These are phyloP conservation scores for Ephestia elutella DNA, from an alignment of 1,140 invertebrate genomes.

Conservation along the genomic window DNA sequence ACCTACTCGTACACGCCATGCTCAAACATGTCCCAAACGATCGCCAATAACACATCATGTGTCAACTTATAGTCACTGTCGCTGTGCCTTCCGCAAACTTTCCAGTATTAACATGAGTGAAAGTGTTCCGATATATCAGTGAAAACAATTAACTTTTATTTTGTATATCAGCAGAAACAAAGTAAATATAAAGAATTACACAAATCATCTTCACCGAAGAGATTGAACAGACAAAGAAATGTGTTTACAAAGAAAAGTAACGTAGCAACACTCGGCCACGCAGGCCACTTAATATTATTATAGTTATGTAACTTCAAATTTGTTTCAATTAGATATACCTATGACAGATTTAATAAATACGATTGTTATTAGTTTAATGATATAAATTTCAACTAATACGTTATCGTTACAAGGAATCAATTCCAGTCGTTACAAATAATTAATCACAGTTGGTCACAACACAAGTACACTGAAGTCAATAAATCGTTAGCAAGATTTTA, in stretches of 20 bases:
- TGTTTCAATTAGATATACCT: not conserved
- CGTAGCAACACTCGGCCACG: constrained; percentile 45
- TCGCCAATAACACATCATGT: constrained; percentile 42
- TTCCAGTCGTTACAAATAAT: too few relatives aligned
- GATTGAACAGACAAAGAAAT: constrained; percentile 43
- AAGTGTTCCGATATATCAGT: constrained; percentile 6
- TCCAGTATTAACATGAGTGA: constrained; percentile 2
- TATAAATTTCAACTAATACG: not conserved
- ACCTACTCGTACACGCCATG: constrained; percentile 32
- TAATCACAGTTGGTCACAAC: too few relatives aligned
- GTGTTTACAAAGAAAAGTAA: constrained; percentile 64
- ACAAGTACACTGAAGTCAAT: too few relatives aligned
- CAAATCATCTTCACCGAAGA: constrained; percentile 1
- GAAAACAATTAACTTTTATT: not conserved
- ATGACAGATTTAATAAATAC: not conserved
- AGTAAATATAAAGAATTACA: not conserved
- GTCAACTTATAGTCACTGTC: constrained; percentile 19
- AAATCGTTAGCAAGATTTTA: not conserved
- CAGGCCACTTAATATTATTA: constrained; percentile 11
- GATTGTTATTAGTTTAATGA: not conserved
- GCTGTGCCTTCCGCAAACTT: constrained; percentile 7
- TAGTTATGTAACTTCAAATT: constrained; percentile 14
- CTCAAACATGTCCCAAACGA: constrained; percentile 29
- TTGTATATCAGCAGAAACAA: not conserved
- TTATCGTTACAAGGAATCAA: too few relatives aligned